Conservation (phyloP, 1,140 invertebrate species). For the Drosophila varians region DNA sequence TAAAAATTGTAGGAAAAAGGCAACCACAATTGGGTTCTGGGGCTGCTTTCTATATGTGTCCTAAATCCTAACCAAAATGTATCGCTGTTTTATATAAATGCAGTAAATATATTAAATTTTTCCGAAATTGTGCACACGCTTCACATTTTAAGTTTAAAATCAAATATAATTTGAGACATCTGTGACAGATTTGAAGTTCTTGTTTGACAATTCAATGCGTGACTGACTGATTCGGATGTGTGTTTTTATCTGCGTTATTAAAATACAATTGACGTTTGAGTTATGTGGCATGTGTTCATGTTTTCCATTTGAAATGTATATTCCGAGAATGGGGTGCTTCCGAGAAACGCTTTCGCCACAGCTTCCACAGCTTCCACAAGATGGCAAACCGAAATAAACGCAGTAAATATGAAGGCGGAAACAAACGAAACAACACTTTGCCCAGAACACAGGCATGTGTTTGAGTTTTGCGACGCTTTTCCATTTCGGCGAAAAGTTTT, state of each 20-base stretch:
- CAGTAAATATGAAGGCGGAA: conserved; percentile 6
- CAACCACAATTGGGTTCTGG: too few species aligned
- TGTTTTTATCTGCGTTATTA: conserved; percentile 46
- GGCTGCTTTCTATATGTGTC: too few species aligned
- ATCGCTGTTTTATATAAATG: too few species aligned
- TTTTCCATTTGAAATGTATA: conserved; percentile 6
- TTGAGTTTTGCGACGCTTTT: not conserved
- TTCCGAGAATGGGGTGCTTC: not conserved
- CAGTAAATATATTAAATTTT: not conserved
- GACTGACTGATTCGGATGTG: conserved; percentile 31
- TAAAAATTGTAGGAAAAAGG: not conserved
- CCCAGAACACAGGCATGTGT: not conserved
- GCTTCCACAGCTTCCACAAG: conserved; percentile 4
- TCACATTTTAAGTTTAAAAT: not conserved
- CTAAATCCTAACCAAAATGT: too few species aligned
- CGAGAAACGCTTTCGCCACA: not conserved
- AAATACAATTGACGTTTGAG: conserved; percentile 73
- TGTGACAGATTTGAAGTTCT: conserved; percentile 12
- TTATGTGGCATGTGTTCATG: conserved; percentile 39
- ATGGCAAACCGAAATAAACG: conserved; percentile 11
- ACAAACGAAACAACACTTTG: conserved; percentile 18
- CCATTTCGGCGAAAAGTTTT: conserved; percentile 15
- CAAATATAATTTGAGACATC: conserved; percentile 15
- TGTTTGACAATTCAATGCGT: conserved; percentile 31
- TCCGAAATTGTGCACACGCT: not conserved